These are phyloP conservation scores for Mesaphorura yosii DNA, from an alignment of 1,140 invertebrate genomes.

Conservation along the genomic window DNA sequence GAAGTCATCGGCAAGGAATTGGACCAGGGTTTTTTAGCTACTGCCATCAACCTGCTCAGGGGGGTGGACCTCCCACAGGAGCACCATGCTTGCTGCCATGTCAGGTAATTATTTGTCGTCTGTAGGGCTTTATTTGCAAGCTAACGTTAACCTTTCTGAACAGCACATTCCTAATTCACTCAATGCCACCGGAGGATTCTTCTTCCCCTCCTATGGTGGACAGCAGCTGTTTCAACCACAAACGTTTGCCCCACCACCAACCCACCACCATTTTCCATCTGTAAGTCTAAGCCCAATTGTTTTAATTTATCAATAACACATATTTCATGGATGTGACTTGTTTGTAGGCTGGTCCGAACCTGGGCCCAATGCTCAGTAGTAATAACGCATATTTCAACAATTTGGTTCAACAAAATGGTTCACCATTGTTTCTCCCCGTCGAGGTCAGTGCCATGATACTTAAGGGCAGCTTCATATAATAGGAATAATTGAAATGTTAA, in stretches of 20 bases:
- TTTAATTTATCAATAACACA: not conserved
- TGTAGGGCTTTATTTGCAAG: not conserved
- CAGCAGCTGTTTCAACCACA: constrained; percentile 16
- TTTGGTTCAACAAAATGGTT: constrained; percentile 4
- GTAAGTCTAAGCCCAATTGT: not conserved
- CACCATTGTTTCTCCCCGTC: constrained; percentile 13
- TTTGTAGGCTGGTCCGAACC: constrained; percentile 11
- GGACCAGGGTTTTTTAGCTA: constrained; percentile 19
- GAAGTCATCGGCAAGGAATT: constrained; percentile 10
- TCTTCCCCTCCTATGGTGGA: constrained; percentile 15
- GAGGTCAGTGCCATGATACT: constrained; percentile 6
- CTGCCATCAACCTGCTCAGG: constrained; percentile 17
- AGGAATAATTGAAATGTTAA: too few species aligned
- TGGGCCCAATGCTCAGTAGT: constrained; percentile 19
- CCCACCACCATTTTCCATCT: constrained; percentile 13
- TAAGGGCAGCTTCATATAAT: too few species aligned
- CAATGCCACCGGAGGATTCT: constrained; percentile 13
- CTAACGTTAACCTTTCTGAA: not conserved
- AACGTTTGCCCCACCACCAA: constrained; percentile 15
- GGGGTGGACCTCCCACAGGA: constrained; percentile 7
- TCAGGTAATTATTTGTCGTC: constrained; percentile 12
- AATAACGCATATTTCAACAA: constrained; percentile 20
- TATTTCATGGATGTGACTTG: constrained; percentile 1
- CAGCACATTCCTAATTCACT: constrained; percentile 18
- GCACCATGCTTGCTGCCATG: constrained; percentile 21